Evolutionary conservation across 2,113 vertebrate species (phyloP), one percentile per base, ranked within the genome.

Genomic region (Struthidea cinerea): DNA sequence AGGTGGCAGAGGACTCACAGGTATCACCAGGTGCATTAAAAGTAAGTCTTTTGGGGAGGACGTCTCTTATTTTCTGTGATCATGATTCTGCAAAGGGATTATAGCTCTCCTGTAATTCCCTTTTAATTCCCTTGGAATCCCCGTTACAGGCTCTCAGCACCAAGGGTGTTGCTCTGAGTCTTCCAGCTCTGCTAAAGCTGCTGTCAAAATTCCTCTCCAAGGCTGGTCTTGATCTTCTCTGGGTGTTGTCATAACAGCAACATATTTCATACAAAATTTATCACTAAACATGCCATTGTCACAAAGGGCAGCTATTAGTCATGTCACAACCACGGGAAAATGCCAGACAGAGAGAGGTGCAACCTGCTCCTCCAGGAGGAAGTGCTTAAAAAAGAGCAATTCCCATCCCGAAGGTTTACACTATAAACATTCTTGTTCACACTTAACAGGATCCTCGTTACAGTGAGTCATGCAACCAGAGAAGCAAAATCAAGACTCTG

Each of bases 401-500:
- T 84, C 27, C 90, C 53, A 78, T 22, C 41, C 21, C 30, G 46
- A 70, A 91, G 10, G 26, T 39, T 81, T 67, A 52, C 41, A 57
- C 28, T 20, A 57, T 10, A 63, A 83, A 90, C 82, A 63, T 77
- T 94, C 63, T 37, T 68, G 41, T 46, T 89, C 79, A 82, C 68
- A 56, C 76, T 71, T 64, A 22, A 52, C 3, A 33, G 68, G 92
- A 64, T 84, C 65, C 61, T 93, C 1, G 0, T 88, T 60, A 42
- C 61, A 80, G 33, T 57, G 59, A 93, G 63, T 28, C 94, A 94
- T 96, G 94, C 94, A 96, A 92, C 59, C 70, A 79, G 75, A 95
- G 91, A 91, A 96, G 80, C 79, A 89, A 61, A 93, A 88, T 33
- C 85, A 92, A 89, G 65, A 73, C 83, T 89, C 79, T 96, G 94